These are phyloP conservation scores for Nemurella pictetii DNA, from an alignment of 2,888 invertebrate genomes.

Conservation along the genomic window DNA sequence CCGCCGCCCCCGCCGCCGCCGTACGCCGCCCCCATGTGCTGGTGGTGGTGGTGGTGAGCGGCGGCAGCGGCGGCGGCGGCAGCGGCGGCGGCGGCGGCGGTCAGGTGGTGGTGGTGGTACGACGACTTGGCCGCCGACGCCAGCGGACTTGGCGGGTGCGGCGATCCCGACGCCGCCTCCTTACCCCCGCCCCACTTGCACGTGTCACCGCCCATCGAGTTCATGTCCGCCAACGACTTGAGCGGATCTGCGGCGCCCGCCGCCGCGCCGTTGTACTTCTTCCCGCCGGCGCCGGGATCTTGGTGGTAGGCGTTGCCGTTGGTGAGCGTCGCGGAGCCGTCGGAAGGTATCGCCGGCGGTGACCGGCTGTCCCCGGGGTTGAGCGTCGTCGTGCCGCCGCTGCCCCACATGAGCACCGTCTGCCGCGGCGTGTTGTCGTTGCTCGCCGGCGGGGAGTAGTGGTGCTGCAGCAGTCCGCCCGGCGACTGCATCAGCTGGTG, in stretches of 20 bases:
- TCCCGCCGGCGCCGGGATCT: constrained; percentile 26
- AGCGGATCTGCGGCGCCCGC: constrained; percentile 52
- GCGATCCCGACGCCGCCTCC: constrained; percentile 45
- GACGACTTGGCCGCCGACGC: constrained; percentile 40
- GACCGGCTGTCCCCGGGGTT: constrained; percentile 40
- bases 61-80: constrained; percentile 41
- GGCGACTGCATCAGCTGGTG: constrained; percentile 40
- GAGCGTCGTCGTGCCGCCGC: constrained; percentile 45
- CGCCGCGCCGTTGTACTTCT: constrained; percentile 40
- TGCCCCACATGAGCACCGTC: constrained; percentile 93
- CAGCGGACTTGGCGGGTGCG: constrained; percentile 51
- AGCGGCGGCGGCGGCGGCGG: constrained; percentile 44
- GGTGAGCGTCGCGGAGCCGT: constrained; percentile 37
- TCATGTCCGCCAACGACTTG: constrained; percentile 57
- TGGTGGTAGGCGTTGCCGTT: constrained; percentile 40
- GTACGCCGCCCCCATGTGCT: constrained; percentile 48
- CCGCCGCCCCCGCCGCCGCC: constrained; percentile 49
- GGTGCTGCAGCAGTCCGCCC: constrained; percentile 43
- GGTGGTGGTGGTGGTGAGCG: constrained; percentile 50
- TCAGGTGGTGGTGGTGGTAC: constrained; percentile 44
- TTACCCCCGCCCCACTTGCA: constrained; percentile 51
- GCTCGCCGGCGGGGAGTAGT: constrained; percentile 44
- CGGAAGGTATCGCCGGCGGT: constrained; percentile 40
- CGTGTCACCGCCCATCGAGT: constrained; percentile 47
- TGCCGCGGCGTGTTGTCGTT: constrained; percentile 72